Evolutionary conservation across 2,113 vertebrate species (phyloP).

Genomic region (Taxidea taxus): DNA sequence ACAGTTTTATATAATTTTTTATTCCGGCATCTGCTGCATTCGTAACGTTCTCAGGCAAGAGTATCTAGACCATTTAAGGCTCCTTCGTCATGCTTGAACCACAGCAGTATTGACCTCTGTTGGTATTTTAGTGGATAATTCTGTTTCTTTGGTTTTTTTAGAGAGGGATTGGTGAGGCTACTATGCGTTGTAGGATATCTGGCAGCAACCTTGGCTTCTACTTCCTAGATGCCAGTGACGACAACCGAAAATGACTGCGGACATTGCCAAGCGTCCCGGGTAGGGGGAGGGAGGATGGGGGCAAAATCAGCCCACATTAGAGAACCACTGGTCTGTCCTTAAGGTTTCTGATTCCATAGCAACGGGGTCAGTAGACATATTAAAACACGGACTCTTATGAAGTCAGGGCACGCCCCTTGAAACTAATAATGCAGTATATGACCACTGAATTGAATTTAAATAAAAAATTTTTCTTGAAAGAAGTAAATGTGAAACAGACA

Average conservation of each 20-base stretch:
- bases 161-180: no score
- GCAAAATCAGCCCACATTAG: neutral
- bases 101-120: rapidly evolving
- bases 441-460: neutral
- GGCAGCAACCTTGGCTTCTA: neutral
- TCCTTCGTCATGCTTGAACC: neutral
- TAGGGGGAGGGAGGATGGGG: rapidly evolving
- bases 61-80: neutral
- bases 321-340: neutral
- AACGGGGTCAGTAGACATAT: neutral
- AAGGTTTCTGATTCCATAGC: neutral
- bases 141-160: neutral
- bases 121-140: neutral
- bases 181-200: neutral
- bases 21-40: neutral
- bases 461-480: neutral
- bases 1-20: neutral
- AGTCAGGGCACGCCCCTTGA: neutral
- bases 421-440: neutral
- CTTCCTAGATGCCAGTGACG: neutral
- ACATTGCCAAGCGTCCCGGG: neutral
- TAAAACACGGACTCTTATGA: neutral
- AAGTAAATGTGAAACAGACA: neutral
- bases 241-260: neutral
- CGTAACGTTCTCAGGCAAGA: neutral